Base-by-base conservation (phyloP, 1,140 invertebrate species). In the Cyrtorhinus lividipennis region DNA sequence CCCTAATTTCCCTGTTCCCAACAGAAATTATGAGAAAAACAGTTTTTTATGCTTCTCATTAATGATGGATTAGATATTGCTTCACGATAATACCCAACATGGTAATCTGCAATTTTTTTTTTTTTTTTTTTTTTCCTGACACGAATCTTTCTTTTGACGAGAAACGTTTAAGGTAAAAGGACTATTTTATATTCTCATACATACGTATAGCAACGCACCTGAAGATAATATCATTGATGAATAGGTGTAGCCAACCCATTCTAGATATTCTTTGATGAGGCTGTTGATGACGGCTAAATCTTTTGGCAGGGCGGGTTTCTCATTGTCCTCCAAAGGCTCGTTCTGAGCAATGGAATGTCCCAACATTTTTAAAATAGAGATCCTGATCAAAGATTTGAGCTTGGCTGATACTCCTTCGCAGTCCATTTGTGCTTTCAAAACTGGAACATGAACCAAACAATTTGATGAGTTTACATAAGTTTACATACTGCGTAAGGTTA, bases 181-280 rank as follows among this genome's bases (percentile, higher is more conserved):
- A 53, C 30, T 38, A 53, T 8, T 53, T 13, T 15, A 44, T 44
- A 44, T 44, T 44, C 8, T n/a, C 8, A 44, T 8, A 8, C 8
- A 44, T 8, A 44, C 38, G n/a, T 10, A 44, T 8, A n/a, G 38
- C 8, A 44, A 53, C 10, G 18, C 18, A 59, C 58, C 58, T 26
- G 27, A 59, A 27, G 58, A 59, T 30, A 59, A 13, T 10, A 26
- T 59, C 58, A 59, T 59, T 26, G 58, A 59, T 18, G 58, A 26
- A 23, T 59, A 59, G 3, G 24, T 25, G 27, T 59, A 59, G n/a
- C 58, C 58, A 10, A 30, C 27, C 58, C 58, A 59, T 27, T 30
- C 27, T 10, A 59, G 26, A 59, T 59, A 59, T 30, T 59, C 58
- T 59, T 59, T 59, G 3, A 59, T 59, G 3, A 59, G 26, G 26